These are phyloP conservation scores for Otus scops DNA, from an alignment of 2,797 vertebrate genomes.

Conservation along the genomic window DNA sequence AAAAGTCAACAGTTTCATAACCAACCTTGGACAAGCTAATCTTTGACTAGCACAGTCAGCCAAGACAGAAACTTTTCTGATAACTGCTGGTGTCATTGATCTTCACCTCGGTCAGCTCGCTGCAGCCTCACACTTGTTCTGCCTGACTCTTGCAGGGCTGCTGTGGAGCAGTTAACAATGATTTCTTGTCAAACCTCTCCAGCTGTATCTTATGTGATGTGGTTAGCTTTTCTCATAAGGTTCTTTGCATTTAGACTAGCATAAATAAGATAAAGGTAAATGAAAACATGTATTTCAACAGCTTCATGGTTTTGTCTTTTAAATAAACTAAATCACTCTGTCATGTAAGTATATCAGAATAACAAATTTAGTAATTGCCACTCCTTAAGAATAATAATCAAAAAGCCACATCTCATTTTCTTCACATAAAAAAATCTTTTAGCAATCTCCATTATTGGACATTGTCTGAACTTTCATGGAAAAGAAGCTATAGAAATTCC, in stretches of 20 bases:
- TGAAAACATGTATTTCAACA: background rate
- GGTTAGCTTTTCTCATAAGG: background rate
- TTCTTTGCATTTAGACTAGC: background rate
- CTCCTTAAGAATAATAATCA: background rate
- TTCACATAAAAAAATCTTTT: background rate
- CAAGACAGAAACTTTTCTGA: background rate
- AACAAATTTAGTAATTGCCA: background rate
- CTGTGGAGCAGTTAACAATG: background rate
- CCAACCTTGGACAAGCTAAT: slow-evolving; percentile 66
- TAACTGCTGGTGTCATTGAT: slow-evolving; percentile 56
- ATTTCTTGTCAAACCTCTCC: background rate
- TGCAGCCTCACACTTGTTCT: background rate
- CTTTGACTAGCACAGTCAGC: slow-evolving; percentile 54
- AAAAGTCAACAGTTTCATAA: slow-evolving; percentile 69
- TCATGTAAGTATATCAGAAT: background rate
- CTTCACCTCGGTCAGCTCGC: background rate
- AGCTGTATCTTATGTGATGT: background rate
- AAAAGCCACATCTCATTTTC: background rate
- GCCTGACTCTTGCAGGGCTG: background rate
- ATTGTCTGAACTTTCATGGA: background rate
- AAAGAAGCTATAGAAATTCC: background rate
- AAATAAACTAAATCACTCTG: background rate
- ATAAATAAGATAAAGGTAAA: background rate
- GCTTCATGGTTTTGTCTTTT: background rate
- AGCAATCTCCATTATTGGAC: background rate